Evolutionary conservation across 2,113 vertebrate genomes (phyloP), one percentile per base, ranked within the genome.

Genomic region (Calidris pugnax): DNA sequence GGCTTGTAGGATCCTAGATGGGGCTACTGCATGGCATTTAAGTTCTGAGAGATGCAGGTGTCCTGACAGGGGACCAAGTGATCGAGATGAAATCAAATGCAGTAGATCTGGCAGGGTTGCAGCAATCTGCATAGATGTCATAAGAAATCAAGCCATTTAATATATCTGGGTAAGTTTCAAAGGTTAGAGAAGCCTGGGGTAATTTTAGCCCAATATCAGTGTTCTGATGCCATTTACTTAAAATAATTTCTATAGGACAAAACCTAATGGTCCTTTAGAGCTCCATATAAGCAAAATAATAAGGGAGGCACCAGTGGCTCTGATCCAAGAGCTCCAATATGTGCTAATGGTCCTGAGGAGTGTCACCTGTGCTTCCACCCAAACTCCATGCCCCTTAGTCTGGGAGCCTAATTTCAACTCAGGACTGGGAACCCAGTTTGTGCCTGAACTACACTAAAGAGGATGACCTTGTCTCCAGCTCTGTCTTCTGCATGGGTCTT

Each of bases 381-480:
- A 41, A 55, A 14, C 3, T 66, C 21, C 27, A 24, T 8, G 9
- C 6, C 8, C 14, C 11, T 14, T 4, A 3, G 4, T n/a, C 3
- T 59, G 20, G 2, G 12, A 78, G 7, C 6, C 12, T 5, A 5
- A 13, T 62, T 48, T 93, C 55, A 37, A 7, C 43, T 68, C 6
- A 7, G 50, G 14, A 4, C 5, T 84, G 35, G 32, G 35, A 85
- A 68, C 12, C 3, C n/a, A 18, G 1, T 26, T 28, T 75, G 28
- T 55, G 22, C 6, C 45, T 82, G 20, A 68, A 14, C 6, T 50
- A 24, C 8, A 1, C 21, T 28, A 72, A 33, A 8, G 15, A 30
- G 10, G 15, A 30, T 9, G 13, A 7, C 21, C 0, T 0, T 30
- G 8, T 81, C 41, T 32, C 35, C 19, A 75, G 1, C 11, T 69